Conservation (phyloP, 1,140 invertebrate species). For the Drosophila hydei region DNA sequence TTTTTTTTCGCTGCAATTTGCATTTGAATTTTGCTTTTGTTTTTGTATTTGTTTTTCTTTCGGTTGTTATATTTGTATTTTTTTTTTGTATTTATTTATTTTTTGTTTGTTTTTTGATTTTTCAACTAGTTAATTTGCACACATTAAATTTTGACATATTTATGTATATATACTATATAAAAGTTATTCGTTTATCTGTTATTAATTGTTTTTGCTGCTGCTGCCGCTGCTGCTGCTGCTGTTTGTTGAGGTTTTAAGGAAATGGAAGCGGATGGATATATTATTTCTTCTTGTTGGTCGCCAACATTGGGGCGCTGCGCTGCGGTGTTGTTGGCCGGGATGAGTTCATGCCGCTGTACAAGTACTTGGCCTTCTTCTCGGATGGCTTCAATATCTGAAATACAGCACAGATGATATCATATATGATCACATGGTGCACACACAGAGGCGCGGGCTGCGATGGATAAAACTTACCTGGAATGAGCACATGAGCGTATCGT, state of each 20-base stretch:
- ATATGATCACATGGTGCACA: background rate
- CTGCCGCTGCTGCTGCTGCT: conserved; percentile 3
- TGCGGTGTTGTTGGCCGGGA: conserved; percentile 95
- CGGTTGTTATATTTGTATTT: background rate
- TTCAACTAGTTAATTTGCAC: conserved; percentile 41
- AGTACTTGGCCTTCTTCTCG: conserved; percentile 99
- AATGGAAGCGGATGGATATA: conserved; percentile 84
- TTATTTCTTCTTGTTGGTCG: conserved; percentile 91
- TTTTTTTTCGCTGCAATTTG: conserved; percentile 10
- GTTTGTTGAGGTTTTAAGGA: conserved; percentile 79
- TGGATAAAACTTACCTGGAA: conserved; percentile 86
- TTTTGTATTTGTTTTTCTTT: conserved; percentile 13
- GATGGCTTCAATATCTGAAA: conserved; percentile 98
- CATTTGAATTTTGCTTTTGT: conserved; percentile 6
- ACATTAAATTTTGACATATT: conserved; percentile 38
- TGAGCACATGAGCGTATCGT: conserved; percentile 99
- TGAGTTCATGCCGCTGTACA: conserved; percentile 94
- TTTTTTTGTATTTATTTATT: too few relatives aligned
- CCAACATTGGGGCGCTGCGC: conserved; percentile 87
- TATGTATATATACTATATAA: conserved; percentile 62
- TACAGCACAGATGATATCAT: background rate
- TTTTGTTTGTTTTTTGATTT: too few relatives aligned
- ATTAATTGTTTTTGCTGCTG: conserved; percentile 24
- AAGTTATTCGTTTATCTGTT: conserved; percentile 58
- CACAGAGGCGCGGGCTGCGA: background rate